Conservation (phyloP, 2,888 invertebrate species). For the Ceriagrion tenellum region DNA sequence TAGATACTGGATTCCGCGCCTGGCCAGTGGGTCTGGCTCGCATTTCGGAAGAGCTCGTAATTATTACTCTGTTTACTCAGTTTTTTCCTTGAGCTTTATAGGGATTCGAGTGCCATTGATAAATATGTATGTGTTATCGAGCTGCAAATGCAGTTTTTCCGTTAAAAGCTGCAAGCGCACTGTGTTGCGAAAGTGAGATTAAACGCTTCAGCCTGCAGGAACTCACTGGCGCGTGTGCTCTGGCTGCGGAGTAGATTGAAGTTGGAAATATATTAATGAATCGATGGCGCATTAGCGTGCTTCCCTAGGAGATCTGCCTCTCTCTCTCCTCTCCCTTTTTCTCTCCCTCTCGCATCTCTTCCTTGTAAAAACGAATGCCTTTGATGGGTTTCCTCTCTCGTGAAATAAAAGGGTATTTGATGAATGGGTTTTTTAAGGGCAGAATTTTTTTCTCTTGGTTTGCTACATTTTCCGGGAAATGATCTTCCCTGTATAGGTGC, state of each 20-base stretch:
- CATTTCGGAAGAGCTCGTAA: conserved; percentile 1
- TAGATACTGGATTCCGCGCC: neutral
- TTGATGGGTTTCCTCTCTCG: too few species aligned
- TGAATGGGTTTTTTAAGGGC: too few species aligned
- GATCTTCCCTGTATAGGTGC: too few species aligned
- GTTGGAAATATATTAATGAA: neutral
- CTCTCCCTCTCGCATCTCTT: neutral
- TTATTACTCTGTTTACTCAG: neutral
- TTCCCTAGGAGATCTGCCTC: neutral
- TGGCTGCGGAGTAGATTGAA: neutral
- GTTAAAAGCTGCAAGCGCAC: neutral
- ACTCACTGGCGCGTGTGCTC: neutral
- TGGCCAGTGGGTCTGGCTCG: neutral
- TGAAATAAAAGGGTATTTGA: too few species aligned
- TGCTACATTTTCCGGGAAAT: too few species aligned
- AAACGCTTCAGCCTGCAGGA: neutral
- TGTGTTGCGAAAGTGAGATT: neutral
- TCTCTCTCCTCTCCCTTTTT: neutral
- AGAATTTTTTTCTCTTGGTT: too few species aligned
- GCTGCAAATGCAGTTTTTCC: neutral
- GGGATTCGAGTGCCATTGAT: neutral
- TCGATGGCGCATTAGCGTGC: neutral
- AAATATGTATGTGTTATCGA: neutral
- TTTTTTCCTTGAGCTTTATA: neutral
- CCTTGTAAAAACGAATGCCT: neutral